Percentiles rank a stretch among this genome's conserved stretches.
These are phyloP conservation scores for Chamaedrilus cognettii DNA, from an alignment of 2,888 invertebrate genomes.

Conservation along the genomic window DNA sequence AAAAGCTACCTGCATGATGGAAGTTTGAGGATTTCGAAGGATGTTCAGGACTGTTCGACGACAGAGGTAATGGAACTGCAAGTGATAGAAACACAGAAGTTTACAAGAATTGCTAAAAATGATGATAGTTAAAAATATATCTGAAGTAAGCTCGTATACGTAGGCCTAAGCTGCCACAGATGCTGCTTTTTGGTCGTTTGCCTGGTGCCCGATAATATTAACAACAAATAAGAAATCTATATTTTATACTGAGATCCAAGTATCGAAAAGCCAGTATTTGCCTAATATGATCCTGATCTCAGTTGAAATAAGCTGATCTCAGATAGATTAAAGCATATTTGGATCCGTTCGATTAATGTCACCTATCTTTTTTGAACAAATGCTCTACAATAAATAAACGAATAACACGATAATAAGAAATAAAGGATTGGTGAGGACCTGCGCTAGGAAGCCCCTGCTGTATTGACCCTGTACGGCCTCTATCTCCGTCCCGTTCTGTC, in stretches of 20 bases:
- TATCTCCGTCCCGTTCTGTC: neutral
- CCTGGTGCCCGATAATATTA: too few species aligned
- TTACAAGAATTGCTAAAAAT: too few species aligned
- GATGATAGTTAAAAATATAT: too few species aligned
- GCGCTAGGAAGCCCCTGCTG: neutral
- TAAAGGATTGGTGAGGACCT: neutral
- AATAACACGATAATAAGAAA: neutral
- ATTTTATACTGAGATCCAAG: too few species aligned
- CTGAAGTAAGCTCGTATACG: neutral
- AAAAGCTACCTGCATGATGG: conserved; percentile 9
- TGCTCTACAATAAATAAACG: neutral
- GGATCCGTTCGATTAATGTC: too few species aligned
- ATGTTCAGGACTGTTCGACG: conserved; percentile 15
- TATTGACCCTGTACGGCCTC: neutral
- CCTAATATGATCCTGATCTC: neutral
- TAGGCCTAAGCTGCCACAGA: too few species aligned
- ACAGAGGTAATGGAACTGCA: conserved; percentile 12
- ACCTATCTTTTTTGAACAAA: too few species aligned
- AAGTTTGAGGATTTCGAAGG: conserved; percentile 9
- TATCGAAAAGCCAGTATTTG: neutral
- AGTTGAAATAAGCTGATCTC: too few species aligned
- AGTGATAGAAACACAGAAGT: too few species aligned
- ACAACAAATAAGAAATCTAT: too few species aligned
- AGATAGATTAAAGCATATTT: too few species aligned
- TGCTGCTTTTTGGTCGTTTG: too few species aligned